These are phyloP conservation scores for Pogonophryne albipinna DNA, from an alignment of 2,797 vertebrate genomes.

Conservation along the genomic window DNA sequence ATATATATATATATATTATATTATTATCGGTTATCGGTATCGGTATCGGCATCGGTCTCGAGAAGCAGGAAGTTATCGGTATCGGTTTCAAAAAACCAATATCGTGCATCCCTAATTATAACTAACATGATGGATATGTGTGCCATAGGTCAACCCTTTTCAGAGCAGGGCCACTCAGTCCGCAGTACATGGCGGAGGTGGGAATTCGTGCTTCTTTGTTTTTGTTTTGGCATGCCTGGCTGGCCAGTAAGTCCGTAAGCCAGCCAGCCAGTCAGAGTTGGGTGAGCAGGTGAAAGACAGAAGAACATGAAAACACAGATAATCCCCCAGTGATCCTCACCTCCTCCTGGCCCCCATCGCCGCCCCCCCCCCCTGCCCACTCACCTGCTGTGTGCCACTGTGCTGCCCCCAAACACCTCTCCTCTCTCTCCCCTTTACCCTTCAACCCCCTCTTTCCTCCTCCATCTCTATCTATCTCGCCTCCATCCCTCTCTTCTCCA, in stretches of 20 bases:
- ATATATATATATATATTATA: no score
- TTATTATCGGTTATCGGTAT: no score
- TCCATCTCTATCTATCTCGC: conserved; percentile 37
- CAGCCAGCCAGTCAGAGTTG: conserved; percentile 72
- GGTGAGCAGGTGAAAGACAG: conserved; percentile 83
- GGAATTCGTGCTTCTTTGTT: conserved; percentile 57
- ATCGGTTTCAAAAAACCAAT: no score
- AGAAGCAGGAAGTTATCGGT: no score
- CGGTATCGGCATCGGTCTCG: no score
- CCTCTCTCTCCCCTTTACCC: conserved; percentile 80
- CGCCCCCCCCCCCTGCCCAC: conserved; percentile 62
- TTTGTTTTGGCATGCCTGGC: conserved; percentile 67
- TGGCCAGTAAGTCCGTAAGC: conserved; percentile 56
- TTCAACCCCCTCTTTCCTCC: conserved; percentile 62
- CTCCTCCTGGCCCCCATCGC: conserved; percentile 61
- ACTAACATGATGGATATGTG: not conserved
- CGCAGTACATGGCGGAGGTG: conserved; percentile 45
- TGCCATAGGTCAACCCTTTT: not conserved
- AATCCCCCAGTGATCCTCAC: conserved; percentile 74
- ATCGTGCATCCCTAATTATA: no score
- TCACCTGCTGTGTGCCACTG: conserved; percentile 68
- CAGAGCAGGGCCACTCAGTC: not conserved
- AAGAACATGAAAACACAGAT: conserved; percentile 82
- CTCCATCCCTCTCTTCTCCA: conserved; percentile 36
- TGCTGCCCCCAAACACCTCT: conserved; percentile 59